Evolutionary conservation across 2,888 invertebrate genomes (phyloP).

Genomic region (Crioceris asparagi): DNA sequence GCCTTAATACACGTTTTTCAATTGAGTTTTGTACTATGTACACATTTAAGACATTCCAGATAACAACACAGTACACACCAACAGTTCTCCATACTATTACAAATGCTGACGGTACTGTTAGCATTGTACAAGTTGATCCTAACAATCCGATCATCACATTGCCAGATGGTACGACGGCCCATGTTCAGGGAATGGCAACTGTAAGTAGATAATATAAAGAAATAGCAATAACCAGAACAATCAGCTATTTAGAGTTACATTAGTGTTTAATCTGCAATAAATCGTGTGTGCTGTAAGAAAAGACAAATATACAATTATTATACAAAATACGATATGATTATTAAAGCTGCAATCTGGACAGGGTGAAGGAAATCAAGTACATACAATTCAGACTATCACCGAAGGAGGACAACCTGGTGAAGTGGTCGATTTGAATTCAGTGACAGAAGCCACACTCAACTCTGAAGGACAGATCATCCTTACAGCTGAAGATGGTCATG

Average conservation of each 20-base stretch:
- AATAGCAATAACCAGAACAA: no score
- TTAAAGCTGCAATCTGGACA: conserved; percentile 51
- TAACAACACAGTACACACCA: conserved; percentile 66
- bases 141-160: conserved; percentile 89
- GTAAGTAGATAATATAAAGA: conserved; percentile 14
- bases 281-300: no score
- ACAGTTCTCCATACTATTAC: conserved; percentile 91
- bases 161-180: conserved; percentile 91
- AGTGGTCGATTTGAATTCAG: conserved; percentile 77
- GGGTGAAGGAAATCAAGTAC: conserved; percentile 48
- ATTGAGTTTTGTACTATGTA: neutral
- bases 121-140: conserved; percentile 91
- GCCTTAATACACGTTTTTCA: neutral
- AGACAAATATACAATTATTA: no score
- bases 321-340: no score
- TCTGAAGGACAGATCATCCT: conserved; percentile 92
- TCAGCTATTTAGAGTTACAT: no score
- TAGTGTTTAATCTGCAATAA: no score
- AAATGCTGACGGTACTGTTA: conserved; percentile 93
- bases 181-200: conserved; percentile 63
- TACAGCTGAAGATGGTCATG: conserved; percentile 89
- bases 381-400: conserved; percentile 61
- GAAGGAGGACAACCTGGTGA: conserved; percentile 71
- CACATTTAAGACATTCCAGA: conserved; percentile 30
- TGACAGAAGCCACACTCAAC: conserved; percentile 82